These are phyloP conservation scores for Contarinia nasturtii DNA, from an alignment of 1,140 invertebrate species.

Conservation along the genomic window DNA sequence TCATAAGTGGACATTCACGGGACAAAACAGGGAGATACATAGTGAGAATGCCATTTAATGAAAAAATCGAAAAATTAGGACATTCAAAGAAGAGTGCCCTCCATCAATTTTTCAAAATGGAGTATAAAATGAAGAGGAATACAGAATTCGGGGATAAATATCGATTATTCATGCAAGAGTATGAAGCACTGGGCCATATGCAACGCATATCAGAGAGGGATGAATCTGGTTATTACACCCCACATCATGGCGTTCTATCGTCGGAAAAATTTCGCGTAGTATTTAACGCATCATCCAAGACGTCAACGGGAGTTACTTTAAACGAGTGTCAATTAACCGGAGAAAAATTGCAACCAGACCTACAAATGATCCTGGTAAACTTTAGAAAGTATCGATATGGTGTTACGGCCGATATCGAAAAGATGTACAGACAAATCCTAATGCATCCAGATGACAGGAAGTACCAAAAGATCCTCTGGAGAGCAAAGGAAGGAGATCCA, in stretches of 20 bases:
- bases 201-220: neutral
- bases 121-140: neutral
- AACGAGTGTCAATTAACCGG: slow-evolving; percentile 16
- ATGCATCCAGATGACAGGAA: slow-evolving; percentile 8
- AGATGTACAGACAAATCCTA: slow-evolving; percentile 11
- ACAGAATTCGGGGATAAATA: slow-evolving; percentile 5
- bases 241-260: slow-evolving; percentile 11
- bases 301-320: slow-evolving; percentile 10
- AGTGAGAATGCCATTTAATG: neutral
- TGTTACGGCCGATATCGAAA: slow-evolving; percentile 14
- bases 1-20: neutral
- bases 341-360: slow-evolving; percentile 18
- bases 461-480: slow-evolving; percentile 21
- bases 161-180: slow-evolving; percentile 14
- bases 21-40: neutral
- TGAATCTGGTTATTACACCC: slow-evolving; percentile 2
- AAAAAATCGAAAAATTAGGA: neutral
- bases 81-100: neutral
- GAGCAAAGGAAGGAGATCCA: slow-evolving; percentile 4
- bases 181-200: slow-evolving; percentile 12
- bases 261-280: slow-evolving; percentile 12
- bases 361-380: slow-evolving; percentile 17
- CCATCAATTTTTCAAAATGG: neutral
- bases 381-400: slow-evolving; percentile 13
- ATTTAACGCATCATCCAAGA: slow-evolving; percentile 13